Conservation (phyloP, 2,888 invertebrate genomes). For the Drosophila antonietae region DNA sequence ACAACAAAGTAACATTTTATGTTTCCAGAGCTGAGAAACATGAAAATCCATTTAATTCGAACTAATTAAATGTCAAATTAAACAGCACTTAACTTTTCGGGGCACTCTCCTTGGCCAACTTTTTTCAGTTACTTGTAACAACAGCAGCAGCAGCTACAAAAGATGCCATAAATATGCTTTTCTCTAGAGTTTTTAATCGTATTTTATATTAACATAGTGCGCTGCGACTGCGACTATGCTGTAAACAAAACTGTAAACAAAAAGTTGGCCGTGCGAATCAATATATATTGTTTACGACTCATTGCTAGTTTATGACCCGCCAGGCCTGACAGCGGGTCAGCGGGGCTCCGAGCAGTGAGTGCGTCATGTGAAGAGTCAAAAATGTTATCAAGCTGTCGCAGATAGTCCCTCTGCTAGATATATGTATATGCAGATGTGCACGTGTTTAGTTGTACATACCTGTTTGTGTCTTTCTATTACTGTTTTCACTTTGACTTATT, state of each 20-base stretch:
- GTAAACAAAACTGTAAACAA: constrained; percentile 77
- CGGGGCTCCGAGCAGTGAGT: constrained; percentile 16
- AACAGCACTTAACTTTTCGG: neutral
- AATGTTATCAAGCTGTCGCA: constrained; percentile 26
- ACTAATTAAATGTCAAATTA: constrained; percentile 29
- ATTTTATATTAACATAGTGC: constrained; percentile 47
- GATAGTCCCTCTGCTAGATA: constrained; percentile 8
- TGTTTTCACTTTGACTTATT: constrained; percentile 40
- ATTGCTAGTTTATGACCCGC: constrained; percentile 56
- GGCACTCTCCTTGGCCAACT: constrained; percentile 4
- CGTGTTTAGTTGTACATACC: constrained; percentile 11
- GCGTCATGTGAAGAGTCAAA: constrained; percentile 46
- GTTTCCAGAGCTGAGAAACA: constrained; percentile 5
- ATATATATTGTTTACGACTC: constrained; percentile 58
- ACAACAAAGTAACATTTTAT: constrained; percentile 39
- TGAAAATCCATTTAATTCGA: constrained; percentile 16
- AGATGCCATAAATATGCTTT: constrained; percentile 47
- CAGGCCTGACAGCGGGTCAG: constrained; percentile 16
- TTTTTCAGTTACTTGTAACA: constrained; percentile 9
- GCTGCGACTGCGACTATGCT: constrained; percentile 37
- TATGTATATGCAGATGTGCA: constrained; percentile 29
- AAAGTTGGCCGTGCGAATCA: constrained; percentile 46
- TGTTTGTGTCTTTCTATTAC: neutral
- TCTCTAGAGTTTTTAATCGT: constrained; percentile 60
- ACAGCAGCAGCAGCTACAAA: constrained; percentile 26